A percentile compares a stretch with the other conserved stretches of the same genome.
Evolutionary conservation across 2,113 vertebrate genomes (phyloP).

Genomic region (Pholis gunnellus): DNA sequence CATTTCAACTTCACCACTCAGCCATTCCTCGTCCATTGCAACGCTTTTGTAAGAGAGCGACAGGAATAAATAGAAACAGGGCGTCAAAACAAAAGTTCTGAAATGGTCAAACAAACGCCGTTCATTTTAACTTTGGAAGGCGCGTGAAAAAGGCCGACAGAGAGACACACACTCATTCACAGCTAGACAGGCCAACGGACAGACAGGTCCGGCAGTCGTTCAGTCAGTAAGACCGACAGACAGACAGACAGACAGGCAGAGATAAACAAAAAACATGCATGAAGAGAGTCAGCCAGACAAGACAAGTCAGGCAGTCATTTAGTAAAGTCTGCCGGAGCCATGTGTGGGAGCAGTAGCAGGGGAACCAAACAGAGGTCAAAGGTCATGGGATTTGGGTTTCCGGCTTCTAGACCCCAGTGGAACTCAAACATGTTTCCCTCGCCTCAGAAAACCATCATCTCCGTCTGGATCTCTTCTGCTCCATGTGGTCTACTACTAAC

Average conservation of each 20-base stretch:
- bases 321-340: constrained; percentile 56
- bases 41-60: background rate
- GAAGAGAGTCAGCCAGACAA: constrained; percentile 29
- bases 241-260: constrained; percentile 4
- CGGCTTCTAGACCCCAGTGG: constrained; percentile 71
- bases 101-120: background rate
- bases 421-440: constrained; percentile 66
- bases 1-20: background rate
- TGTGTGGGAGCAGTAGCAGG: constrained; percentile 78
- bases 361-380: constrained; percentile 72
- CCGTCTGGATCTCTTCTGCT: constrained; percentile 45
- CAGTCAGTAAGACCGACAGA: background rate
- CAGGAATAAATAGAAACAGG: background rate
- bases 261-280: constrained; percentile 32
- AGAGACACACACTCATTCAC: constrained; percentile 3
- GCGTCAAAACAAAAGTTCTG: too few relatives aligned
- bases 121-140: constrained; percentile 17
- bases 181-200: constrained; percentile 1
- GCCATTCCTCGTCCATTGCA: background rate
- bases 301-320: constrained; percentile 48
- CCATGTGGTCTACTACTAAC: constrained; percentile 22
- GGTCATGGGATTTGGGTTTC: constrained; percentile 83
- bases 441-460: constrained; percentile 50
- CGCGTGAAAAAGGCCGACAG: background rate
- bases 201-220: background rate